Evolutionary conservation across 2,113 vertebrate species (phyloP).

Genomic region (Conger conger): DNA sequence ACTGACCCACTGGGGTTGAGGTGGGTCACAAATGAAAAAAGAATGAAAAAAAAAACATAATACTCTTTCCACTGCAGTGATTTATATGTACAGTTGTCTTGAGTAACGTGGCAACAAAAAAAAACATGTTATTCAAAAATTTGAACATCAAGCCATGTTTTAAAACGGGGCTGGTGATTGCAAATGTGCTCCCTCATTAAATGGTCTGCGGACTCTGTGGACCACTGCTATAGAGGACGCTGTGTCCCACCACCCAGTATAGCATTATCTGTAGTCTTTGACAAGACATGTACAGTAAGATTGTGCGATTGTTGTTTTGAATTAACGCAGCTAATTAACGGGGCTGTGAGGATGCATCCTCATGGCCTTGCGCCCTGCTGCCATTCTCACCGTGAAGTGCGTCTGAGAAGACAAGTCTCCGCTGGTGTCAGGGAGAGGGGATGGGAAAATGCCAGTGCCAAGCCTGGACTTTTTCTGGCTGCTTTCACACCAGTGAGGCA

Average conservation of each 20-base stretch:
- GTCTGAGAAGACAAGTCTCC: neutral
- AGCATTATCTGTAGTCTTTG: neutral
- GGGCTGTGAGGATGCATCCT: too few relatives aligned
- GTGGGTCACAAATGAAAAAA: neutral
- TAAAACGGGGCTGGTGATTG: neutral
- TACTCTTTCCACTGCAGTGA: neutral
- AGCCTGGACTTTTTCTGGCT: neutral
- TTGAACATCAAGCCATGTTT: neutral
- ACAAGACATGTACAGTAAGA: neutral
- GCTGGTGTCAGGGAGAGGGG: neutral
- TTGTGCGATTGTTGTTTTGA: neutral
- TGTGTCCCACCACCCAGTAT: neutral
- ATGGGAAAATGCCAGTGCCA: neutral
- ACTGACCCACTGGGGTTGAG: neutral
- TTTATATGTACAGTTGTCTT: neutral
- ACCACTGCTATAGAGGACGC: neutral
- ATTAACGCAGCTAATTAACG: neutral
- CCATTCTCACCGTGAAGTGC: neutral
- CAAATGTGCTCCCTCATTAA: neutral
- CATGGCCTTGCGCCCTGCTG: neutral
- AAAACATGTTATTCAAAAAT: neutral
- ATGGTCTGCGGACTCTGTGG: neutral
- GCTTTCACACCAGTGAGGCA: neutral
- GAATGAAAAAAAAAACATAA: neutral
- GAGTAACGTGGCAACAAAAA: neutral